Conservation (phyloP, 2,113 vertebrate genomes). For the Paramisgurnus dabryanus region DNA sequence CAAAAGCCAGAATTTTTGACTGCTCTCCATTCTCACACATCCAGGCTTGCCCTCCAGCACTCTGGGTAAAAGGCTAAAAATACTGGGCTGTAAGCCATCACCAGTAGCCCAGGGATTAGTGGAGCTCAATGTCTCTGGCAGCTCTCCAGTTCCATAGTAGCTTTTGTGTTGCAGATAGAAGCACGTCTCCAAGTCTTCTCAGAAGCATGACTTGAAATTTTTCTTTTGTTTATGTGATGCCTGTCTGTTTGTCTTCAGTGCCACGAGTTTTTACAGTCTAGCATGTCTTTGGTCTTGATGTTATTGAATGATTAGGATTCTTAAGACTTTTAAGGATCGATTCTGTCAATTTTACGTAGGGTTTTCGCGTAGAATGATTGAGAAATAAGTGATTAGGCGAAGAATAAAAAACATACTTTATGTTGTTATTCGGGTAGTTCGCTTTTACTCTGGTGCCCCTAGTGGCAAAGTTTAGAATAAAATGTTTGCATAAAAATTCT, state of each 20-base stretch:
- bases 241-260: slow-evolving; percentile 28
- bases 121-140: slow-evolving; percentile 62
- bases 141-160: slow-evolving; percentile 58
- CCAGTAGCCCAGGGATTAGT: slow-evolving; percentile 63
- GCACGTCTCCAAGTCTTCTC: slow-evolving; percentile 58
- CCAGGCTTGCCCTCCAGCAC: slow-evolving; percentile 47
- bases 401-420: not conserved
- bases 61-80: slow-evolving; percentile 62
- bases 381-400: not conserved
- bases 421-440: too few relatives aligned
- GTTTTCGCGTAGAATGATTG: not conserved
- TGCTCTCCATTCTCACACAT: slow-evolving; percentile 51
- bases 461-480: too few relatives aligned
- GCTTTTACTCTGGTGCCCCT: too few relatives aligned
- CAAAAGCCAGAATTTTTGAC: slow-evolving; percentile 57
- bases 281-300: not conserved
- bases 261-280: not conserved
- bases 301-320: slow-evolving; percentile 1
- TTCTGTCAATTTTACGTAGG: not conserved
- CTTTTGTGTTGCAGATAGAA: slow-evolving; percentile 60
- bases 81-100: slow-evolving; percentile 59
- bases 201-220: slow-evolving; percentile 62
- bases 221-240: slow-evolving; percentile 52
- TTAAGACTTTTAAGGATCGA: not conserved
- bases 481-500: not conserved